A percentile compares a stretch with the other conserved stretches of the same genome.
Evolutionary conservation across 2,113 vertebrate species (phyloP).

Genomic region (Hystrix cristata): DNA sequence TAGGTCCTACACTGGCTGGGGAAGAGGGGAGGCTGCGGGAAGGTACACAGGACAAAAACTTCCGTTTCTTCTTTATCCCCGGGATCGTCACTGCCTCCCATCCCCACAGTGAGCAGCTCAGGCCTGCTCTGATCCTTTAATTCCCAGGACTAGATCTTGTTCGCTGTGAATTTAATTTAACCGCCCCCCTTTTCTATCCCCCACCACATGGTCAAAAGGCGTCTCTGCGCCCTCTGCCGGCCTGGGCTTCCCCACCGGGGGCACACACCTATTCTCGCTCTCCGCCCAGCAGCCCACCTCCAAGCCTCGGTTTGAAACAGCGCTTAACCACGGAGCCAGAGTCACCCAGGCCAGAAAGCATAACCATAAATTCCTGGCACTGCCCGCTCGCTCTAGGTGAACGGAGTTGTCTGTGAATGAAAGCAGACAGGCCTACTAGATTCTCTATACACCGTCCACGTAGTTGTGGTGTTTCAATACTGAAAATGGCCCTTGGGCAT

Average conservation of each 20-base stretch:
- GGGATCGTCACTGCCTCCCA: neutral
- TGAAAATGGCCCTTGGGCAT: neutral
- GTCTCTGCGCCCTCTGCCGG: conserved; percentile 70
- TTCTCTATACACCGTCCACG: neutral
- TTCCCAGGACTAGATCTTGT: conserved; percentile 39
- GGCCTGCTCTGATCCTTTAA: conserved; percentile 63
- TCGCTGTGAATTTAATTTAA: conserved; percentile 54
- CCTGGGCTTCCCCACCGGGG: neutral
- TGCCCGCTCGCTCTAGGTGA: neutral
- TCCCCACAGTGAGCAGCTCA: conserved; percentile 19
- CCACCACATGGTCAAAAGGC: neutral
- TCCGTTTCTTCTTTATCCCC: neutral
- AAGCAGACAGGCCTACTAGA: neutral
- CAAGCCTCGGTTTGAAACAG: neutral
- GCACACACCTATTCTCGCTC: conserved; percentile 10
- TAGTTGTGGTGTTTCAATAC: neutral
- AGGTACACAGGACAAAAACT: neutral
- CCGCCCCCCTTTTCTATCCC: neutral
- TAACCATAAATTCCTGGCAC: neutral
- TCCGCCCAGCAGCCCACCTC: neutral
- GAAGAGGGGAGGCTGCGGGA: neutral
- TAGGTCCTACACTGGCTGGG: neutral
- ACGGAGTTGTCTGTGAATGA: neutral
- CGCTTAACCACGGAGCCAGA: neutral
- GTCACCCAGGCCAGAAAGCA: neutral